These are phyloP conservation scores for Scaeva pyrastri DNA, from an alignment of 2,888 invertebrate species.

Conservation along the genomic window DNA sequence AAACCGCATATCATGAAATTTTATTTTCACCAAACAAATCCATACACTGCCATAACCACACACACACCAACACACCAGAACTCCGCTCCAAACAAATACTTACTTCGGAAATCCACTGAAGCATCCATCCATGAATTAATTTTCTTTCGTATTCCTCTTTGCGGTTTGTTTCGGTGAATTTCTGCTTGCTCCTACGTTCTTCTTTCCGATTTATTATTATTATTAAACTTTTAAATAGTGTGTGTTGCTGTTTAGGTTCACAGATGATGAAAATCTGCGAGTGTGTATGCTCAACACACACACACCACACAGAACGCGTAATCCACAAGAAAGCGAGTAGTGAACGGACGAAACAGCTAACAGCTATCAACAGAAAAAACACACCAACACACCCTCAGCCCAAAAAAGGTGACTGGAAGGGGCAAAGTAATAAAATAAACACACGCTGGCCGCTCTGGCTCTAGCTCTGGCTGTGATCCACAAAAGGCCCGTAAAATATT, in stretches of 20 bases:
- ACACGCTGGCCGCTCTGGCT: not conserved
- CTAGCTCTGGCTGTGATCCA: conserved; percentile 47
- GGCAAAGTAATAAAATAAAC: conserved; percentile 69
- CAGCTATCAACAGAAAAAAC: conserved; percentile 16
- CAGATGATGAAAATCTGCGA: conserved; percentile 65
- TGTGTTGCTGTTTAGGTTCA: conserved; percentile 67
- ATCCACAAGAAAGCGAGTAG: conserved; percentile 70
- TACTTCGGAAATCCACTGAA: conserved; percentile 72
- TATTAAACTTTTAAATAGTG: conserved; percentile 57
- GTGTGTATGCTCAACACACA: conserved; percentile 52
- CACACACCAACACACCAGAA: conserved; percentile 29
- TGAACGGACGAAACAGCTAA: conserved; percentile 46
- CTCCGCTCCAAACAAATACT: conserved; percentile 53
- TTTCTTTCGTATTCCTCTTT: conserved; percentile 41
- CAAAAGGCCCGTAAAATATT: conserved; percentile 72
- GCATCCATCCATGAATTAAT: conserved; percentile 76
- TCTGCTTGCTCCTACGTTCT: conserved; percentile 26
- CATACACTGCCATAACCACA: too few species aligned
- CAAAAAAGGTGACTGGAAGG: conserved; percentile 32
- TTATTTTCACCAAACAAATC: conserved; percentile 38
- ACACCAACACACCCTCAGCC: conserved; percentile 2
- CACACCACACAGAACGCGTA: conserved; percentile 74
- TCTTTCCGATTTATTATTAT: conserved; percentile 67
- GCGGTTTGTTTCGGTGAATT: not conserved
- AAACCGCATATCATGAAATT: conserved; percentile 57